Percentiles rank a stretch among this genome's conserved stretches.
Evolutionary conservation across 1,140 invertebrate genomes (phyloP).

Genomic region (Sesamia nonagrioides): DNA sequence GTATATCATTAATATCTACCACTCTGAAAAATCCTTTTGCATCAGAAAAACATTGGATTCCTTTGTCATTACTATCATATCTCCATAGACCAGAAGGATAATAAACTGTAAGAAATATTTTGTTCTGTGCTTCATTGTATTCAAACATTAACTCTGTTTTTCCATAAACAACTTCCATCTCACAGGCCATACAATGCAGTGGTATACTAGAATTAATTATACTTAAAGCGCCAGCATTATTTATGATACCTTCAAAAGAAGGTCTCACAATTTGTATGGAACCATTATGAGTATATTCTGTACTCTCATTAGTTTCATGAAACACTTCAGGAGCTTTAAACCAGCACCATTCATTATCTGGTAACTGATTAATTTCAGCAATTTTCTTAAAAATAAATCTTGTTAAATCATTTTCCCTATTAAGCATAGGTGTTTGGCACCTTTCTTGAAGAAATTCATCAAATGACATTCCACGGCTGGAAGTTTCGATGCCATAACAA

Average conservation of each 20-base stretch:
- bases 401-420: conserved; percentile 59
- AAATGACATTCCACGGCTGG: conserved; percentile 61
- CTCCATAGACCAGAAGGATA: conserved; percentile 79
- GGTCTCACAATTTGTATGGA: neutral
- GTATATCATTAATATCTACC: conserved; percentile 66
- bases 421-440: conserved; percentile 72
- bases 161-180: conserved; percentile 67
- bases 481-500: conserved; percentile 75
- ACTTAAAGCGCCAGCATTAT: conserved; percentile 68
- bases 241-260: conserved; percentile 61
- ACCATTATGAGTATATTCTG: neutral
- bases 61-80: conserved; percentile 70
- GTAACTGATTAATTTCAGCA: conserved; percentile 62
- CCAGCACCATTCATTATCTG: conserved; percentile 75
- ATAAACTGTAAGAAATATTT: conserved; percentile 75
- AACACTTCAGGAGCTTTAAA: conserved; percentile 53
- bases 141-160: conserved; percentile 73
- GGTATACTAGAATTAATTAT: conserved; percentile 56
- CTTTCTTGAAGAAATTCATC: conserved; percentile 64
- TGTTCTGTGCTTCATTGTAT: conserved; percentile 64
- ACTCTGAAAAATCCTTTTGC: conserved; percentile 74
- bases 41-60: conserved; percentile 80
- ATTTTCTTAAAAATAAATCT: conserved; percentile 77
- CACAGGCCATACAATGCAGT: conserved; percentile 75
- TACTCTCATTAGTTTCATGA: conserved; percentile 23